Evolutionary conservation across 1,140 invertebrate genomes (phyloP), one percentile per base, ranked within the genome.

Genomic region (Protaetia brevitarsis): DNA sequence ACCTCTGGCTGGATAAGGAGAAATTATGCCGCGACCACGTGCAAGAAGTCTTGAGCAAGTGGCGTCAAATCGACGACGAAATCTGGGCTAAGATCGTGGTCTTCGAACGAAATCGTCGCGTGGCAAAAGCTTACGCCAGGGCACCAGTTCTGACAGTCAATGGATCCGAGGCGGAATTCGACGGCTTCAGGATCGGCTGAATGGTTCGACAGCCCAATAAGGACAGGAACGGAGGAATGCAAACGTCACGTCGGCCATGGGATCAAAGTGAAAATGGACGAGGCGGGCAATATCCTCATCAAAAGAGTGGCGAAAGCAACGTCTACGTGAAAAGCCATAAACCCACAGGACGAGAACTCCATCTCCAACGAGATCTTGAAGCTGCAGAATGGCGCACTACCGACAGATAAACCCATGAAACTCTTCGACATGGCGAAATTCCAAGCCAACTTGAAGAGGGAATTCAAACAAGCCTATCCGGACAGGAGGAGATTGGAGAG

Each of bases 371-470:
- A 96, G 76, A 88, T 94, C 63, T 79, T 93, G 66, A 92, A 92
- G 78, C 84, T 93, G 72, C 88, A 90, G 60, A 89, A 91, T 75
- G 90, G 91, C 73, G 87, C 89, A 65, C 81, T 96, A 63, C 93
- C 95, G 81, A 85, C 88, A 71, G 92, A 95, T 73, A 95, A 95
- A 83, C 92, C 93, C 73, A 78, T 81, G 8, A 81, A 95, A 91
- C 79, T 96, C 65, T 97, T 97, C 81, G 95, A 97, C 80, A 96
- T 97, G 92, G 94, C 93, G 80, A 95, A 95, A 78, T 97, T 96
- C 81, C 91, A 95, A 82, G 88, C 89, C 68, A 95, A 95, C 79
- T 88, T 96, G 56, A 89, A 87, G 69, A 85, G 91, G 57, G 94
- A 97, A 80, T 82, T 95, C 67, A 83, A 87, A 65, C 82, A 92